A percentile compares a stretch with the other conserved stretches of the same genome.
These are phyloP conservation scores for Malthinus flaveolus DNA, from an alignment of 2,888 invertebrate species.

Conservation along the genomic window DNA sequence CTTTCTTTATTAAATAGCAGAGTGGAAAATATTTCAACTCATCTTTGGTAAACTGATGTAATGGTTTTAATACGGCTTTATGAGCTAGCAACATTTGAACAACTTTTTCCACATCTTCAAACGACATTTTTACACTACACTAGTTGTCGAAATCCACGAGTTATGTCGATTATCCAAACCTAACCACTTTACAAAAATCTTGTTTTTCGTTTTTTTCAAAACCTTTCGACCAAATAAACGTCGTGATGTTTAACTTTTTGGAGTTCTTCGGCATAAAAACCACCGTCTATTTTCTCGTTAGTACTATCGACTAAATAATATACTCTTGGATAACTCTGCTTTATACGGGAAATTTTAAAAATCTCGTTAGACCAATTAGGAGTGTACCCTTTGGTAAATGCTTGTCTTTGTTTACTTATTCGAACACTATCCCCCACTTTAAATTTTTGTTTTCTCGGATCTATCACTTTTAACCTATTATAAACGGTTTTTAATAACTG, in stretches of 20 bases:
- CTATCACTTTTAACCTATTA: constrained; percentile 16
- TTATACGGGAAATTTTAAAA: constrained; percentile 38
- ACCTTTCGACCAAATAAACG: constrained; percentile 42
- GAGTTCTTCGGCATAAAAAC: too few species aligned
- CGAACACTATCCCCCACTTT: constrained; percentile 36
- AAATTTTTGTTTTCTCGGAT: constrained; percentile 27
- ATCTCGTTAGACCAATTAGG: constrained; percentile 44
- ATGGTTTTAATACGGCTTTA: too few species aligned
- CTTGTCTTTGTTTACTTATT: constrained; percentile 35
- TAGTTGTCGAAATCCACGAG: too few species aligned
- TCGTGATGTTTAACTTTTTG: too few species aligned
- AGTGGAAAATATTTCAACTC: too few species aligned
- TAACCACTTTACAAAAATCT: constrained; percentile 38
- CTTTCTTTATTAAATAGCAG: too few species aligned
- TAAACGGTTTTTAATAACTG: constrained; percentile 20
- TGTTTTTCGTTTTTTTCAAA: constrained; percentile 33
- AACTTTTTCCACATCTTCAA: too few species aligned
- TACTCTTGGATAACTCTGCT: constrained; percentile 37
- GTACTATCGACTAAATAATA: constrained; percentile 39
- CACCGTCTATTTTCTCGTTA: too few species aligned
- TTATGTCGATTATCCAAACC: constrained; percentile 16
- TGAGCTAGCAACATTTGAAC: too few species aligned
- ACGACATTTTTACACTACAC: too few species aligned
- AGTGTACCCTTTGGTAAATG: constrained; percentile 40
- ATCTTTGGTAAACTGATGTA: too few species aligned